Evolutionary conservation across 2,113 vertebrate genomes (phyloP).

Genomic region (Macaca mulatta): DNA sequence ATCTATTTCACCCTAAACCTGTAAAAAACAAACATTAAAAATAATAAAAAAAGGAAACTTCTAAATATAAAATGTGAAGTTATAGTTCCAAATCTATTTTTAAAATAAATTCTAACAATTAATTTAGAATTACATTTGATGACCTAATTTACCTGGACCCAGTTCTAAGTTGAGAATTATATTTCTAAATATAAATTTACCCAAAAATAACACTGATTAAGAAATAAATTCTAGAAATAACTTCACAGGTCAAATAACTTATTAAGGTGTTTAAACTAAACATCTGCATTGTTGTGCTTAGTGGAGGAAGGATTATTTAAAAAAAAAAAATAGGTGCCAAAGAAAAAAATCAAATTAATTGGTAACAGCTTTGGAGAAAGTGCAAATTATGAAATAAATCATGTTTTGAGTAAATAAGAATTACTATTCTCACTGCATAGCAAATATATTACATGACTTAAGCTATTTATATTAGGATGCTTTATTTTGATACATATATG

Average conservation of each 20-base stretch:
- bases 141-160: not conserved
- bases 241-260: not conserved
- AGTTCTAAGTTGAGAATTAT: not conserved
- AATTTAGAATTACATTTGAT: not conserved
- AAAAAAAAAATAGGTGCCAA: not conserved
- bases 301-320: not conserved
- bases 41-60: not conserved
- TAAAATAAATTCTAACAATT: not conserved
- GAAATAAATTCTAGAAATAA: not conserved
- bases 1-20: not conserved
- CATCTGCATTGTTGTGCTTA: not conserved
- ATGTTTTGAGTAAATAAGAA: not conserved
- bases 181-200: not conserved
- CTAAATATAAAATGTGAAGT: not conserved
- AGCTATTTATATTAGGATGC: not conserved
- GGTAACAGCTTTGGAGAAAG: not conserved
- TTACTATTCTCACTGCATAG: not conserved
- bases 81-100: not conserved
- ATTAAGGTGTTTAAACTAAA: not conserved
- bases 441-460: not conserved
- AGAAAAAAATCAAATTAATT: not conserved
- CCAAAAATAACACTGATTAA: not conserved
- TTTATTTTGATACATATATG: not conserved
- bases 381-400: not conserved
- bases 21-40: not conserved